Conservation (phyloP, 2,113 vertebrate genomes). For the Datnioides undecimradiatus region DNA sequence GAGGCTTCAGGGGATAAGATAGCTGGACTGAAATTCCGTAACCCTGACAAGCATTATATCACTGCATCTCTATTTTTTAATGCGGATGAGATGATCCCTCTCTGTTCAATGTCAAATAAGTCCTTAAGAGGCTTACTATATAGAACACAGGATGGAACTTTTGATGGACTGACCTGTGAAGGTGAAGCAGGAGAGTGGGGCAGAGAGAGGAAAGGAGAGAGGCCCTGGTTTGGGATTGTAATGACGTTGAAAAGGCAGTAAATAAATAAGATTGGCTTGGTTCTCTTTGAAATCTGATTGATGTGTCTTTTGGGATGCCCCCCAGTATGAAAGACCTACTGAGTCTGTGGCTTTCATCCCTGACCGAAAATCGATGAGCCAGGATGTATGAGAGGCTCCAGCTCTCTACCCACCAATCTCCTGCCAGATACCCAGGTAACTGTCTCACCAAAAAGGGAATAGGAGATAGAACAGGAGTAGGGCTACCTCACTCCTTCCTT, state of each 20-base stretch:
- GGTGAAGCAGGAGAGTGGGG: slow-evolving; percentile 69
- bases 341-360: slow-evolving; percentile 81
- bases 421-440: slow-evolving; percentile 68
- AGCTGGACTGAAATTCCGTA: slow-evolving; percentile 67
- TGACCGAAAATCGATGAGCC: slow-evolving; percentile 80
- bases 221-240: slow-evolving; percentile 70
- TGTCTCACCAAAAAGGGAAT: slow-evolving; percentile 61
- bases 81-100: slow-evolving; percentile 62
- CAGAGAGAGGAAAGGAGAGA: slow-evolving; percentile 43
- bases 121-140: slow-evolving; percentile 56
- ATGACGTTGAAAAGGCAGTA: slow-evolving; percentile 78
- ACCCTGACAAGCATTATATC: slow-evolving; percentile 74
- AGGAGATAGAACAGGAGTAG: slow-evolving; percentile 25
- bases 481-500: slow-evolving; percentile 4
- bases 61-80: slow-evolving; percentile 70
- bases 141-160: slow-evolving; percentile 63
- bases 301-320: slow-evolving; percentile 82
- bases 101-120: slow-evolving; percentile 73
- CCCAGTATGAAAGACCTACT: slow-evolving; percentile 79
- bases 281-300: slow-evolving; percentile 82
- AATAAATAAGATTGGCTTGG: slow-evolving; percentile 81
- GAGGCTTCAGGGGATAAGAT: slow-evolving; percentile 65
- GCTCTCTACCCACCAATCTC: slow-evolving; percentile 76
- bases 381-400: slow-evolving; percentile 76
- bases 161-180: slow-evolving; percentile 76